Evolutionary conservation across 1,140 invertebrate genomes (phyloP).

Genomic region (Lutraria rhynchaena): DNA sequence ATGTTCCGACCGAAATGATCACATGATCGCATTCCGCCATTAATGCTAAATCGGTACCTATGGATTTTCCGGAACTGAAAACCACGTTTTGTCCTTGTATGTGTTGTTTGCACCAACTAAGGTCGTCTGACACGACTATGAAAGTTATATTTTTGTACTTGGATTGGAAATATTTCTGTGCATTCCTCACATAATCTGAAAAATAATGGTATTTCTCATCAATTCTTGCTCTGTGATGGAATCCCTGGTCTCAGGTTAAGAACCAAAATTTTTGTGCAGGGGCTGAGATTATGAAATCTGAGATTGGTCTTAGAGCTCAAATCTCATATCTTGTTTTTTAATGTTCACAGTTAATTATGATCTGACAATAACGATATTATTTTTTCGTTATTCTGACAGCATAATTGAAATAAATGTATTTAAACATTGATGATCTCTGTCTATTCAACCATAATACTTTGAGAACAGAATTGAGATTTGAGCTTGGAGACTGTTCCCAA

Average conservation of each 20-base stretch:
- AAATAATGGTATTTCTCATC: background rate
- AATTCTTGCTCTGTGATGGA: background rate
- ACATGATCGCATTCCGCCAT: slow-evolving; percentile 73
- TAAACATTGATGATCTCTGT: too few species aligned
- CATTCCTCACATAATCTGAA: slow-evolving; percentile 62
- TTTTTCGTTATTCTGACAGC: too few species aligned
- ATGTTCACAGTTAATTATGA: too few species aligned
- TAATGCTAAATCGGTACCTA: slow-evolving; percentile 74
- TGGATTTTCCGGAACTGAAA: slow-evolving; percentile 43
- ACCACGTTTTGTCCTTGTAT: slow-evolving; percentile 49
- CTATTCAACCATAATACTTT: too few species aligned
- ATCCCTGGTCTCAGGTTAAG: background rate
- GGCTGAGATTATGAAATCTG: too few species aligned
- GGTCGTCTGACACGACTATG: slow-evolving; percentile 70
- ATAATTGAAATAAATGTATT: too few species aligned
- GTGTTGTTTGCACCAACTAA: slow-evolving; percentile 63
- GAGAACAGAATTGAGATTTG: too few species aligned
- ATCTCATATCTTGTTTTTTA: too few species aligned
- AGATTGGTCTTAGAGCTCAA: too few species aligned
- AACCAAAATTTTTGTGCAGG: too few species aligned
- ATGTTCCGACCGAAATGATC: slow-evolving; percentile 74
- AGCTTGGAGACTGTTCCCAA: too few species aligned
- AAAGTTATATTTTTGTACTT: slow-evolving; percentile 63
- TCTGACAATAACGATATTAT: too few species aligned
- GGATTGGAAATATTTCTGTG: slow-evolving; percentile 58